Conservation (phyloP, 1,140 invertebrate species). For the Drosophila burlai region DNA sequence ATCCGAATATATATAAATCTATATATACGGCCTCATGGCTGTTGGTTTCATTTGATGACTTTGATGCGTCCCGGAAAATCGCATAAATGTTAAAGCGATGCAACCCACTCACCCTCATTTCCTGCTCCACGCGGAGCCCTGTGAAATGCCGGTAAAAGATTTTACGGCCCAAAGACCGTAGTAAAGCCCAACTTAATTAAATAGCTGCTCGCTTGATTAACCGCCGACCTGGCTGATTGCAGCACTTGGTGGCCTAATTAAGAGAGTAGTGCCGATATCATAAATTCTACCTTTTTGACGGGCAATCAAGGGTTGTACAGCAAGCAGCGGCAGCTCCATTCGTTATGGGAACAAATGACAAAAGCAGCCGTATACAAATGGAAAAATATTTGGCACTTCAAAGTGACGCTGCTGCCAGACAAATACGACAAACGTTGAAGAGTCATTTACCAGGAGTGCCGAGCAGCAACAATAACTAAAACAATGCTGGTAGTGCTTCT, state of each 20-base stretch:
- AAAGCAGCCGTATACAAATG: constrained; percentile 67
- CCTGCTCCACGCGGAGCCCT: neutral
- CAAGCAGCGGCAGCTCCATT: constrained; percentile 19
- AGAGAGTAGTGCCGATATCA: constrained; percentile 43
- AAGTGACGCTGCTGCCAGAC: constrained; percentile 65
- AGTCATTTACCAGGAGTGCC: constrained; percentile 78
- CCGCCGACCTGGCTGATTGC: constrained; percentile 40
- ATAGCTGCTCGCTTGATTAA: constrained; percentile 73
- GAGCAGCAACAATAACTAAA: constrained; percentile 34
- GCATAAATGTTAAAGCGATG: constrained; percentile 69
- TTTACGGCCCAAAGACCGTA: constrained; percentile 28
- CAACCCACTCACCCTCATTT: constrained; percentile 2
- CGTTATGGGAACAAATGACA: constrained; percentile 46
- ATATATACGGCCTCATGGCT: constrained; percentile 3
- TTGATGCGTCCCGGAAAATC: constrained; percentile 54
- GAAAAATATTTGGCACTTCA: constrained; percentile 81
- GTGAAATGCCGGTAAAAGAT: constrained; percentile 25
- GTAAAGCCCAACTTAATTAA: constrained; percentile 67
- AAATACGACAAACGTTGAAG: constrained; percentile 83
- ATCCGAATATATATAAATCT: constrained; percentile 15
- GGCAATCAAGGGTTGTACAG: neutral
- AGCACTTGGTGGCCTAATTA: constrained; percentile 65
- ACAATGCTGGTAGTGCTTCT: constrained; percentile 5
- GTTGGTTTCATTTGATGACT: constrained; percentile 57
- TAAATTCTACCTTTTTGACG: constrained; percentile 52